A percentile compares a stretch with the other conserved stretches of the same genome.
These are phyloP conservation scores for Odocoileus virginianus DNA, from an alignment of 2,113 vertebrate genomes.

Conservation along the genomic window DNA sequence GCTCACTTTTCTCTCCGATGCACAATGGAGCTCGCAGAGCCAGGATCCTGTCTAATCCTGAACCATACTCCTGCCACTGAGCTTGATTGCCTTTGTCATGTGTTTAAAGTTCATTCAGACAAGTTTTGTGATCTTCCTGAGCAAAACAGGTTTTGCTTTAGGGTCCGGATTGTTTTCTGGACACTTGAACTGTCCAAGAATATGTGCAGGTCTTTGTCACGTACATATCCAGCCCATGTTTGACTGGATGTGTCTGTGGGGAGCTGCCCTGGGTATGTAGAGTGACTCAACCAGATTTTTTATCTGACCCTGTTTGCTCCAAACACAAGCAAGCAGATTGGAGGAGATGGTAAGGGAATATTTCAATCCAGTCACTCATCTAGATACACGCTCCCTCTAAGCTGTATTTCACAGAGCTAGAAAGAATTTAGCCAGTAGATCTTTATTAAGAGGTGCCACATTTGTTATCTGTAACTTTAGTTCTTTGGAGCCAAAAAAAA, in stretches of 20 bases:
- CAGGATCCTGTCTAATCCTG: not conserved
- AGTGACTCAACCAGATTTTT: not conserved
- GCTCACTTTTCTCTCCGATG: not conserved
- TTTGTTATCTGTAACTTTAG: not conserved
- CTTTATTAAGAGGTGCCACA: slow-evolving; percentile 11
- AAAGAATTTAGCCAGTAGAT: not conserved
- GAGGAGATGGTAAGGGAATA: not conserved
- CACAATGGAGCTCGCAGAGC: not conserved
- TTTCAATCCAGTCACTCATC: not conserved
- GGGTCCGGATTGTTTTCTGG: not conserved
- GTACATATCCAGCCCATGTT: too few relatives aligned
- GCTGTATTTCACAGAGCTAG: not conserved
- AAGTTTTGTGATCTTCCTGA: not conserved
- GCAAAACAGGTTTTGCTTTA: not conserved
- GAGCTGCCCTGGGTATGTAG: not conserved
- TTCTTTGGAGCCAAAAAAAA: slow-evolving; percentile 38
- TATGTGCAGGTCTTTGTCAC: accelerated
- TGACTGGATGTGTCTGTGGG: not conserved
- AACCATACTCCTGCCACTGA: too few relatives aligned
- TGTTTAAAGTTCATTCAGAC: not conserved
- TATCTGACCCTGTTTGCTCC: not conserved
- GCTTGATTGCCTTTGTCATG: not conserved
- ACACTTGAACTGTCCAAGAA: not conserved
- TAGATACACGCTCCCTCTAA: not conserved
- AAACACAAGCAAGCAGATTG: not conserved